phyloP scores from a whole-genome alignment of 2,113 vertebrate genomes.

The Rhinichthys klamathensis region DNA sequence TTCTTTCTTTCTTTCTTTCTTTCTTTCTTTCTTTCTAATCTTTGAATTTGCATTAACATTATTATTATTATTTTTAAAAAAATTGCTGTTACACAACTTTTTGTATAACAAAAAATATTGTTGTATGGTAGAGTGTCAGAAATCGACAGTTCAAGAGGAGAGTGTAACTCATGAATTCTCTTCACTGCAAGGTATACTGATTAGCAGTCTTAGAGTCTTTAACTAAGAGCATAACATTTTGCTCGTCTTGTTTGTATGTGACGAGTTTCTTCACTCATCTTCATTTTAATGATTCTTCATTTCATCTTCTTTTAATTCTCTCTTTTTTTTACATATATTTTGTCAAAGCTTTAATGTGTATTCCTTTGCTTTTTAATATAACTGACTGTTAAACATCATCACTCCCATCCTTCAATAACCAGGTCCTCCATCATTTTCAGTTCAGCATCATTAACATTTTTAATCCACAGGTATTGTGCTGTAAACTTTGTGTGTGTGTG shows the following conservation, averaged over 20 bases:
- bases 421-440: neutral
- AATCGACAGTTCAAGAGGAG: conserved; percentile 62
- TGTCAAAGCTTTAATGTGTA: neutral
- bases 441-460: conserved; percentile 4
- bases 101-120: neutral
- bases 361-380: conserved; percentile 1
- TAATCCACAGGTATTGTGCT: conserved; percentile 11
- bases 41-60: neutral
- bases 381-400: conserved; percentile 8
- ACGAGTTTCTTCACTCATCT: conserved; percentile 25
- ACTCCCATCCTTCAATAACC: neutral
- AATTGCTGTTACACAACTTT: neutral
- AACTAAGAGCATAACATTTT: conserved; percentile 40
- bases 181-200: conserved; percentile 60
- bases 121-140: conserved; percentile 59
- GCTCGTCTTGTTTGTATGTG: conserved; percentile 14
- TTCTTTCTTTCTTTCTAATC: neutral
- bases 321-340: neutral
- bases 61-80: too few relatives aligned
- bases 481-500: neutral
- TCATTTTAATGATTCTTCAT: conserved; percentile 16
- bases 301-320: too few relatives aligned
- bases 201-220: conserved; percentile 15
- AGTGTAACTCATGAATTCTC: conserved; percentile 51
- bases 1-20: too few relatives aligned